A percentile compares a stretch with the other conserved stretches of the same genome.
These are phyloP conservation scores for Drosophila pallidifrons DNA, from an alignment of 1,140 invertebrate species.

Conservation along the genomic window DNA sequence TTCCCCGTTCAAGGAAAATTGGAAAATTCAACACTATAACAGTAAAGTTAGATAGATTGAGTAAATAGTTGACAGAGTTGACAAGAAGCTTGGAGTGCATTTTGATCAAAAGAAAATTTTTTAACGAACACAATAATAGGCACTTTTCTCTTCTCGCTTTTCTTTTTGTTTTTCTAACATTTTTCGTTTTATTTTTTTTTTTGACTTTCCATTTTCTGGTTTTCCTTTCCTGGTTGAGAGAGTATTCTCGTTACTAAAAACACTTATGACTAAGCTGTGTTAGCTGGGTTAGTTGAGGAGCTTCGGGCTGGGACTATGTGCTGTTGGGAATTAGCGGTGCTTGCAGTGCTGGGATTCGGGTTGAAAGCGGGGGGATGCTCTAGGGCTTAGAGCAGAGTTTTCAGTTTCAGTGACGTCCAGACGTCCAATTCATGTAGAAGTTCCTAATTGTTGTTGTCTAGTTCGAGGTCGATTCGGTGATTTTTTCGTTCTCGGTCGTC, in stretches of 20 bases:
- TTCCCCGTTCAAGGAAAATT: constrained; percentile 6
- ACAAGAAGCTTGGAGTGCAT: constrained; percentile 66
- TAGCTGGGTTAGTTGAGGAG: constrained; percentile 41
- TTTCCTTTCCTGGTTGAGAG: constrained; percentile 44
- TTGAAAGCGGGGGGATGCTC: constrained; percentile 20
- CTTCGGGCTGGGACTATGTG: constrained; percentile 28
- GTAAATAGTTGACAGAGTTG: constrained; percentile 16
- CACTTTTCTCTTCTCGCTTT: constrained; percentile 27
- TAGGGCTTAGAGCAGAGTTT: constrained; percentile 27
- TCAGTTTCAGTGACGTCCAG: constrained; percentile 40
- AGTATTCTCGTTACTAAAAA: constrained; percentile 59
- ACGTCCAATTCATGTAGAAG: constrained; percentile 33
- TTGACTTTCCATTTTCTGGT: constrained; percentile 12
- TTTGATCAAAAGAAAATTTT: constrained; percentile 22
- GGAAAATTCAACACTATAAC: constrained; percentile 45
- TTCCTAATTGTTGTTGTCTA: constrained; percentile 50
- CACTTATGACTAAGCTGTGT: constrained; percentile 51
- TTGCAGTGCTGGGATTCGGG: constrained; percentile 40
- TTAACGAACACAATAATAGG: constrained; percentile 66
- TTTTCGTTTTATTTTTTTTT: constrained; percentile 8
- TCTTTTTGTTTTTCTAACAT: constrained; percentile 20
- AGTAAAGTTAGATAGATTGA: constrained; percentile 27
- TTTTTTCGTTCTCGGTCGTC: constrained; percentile 36
- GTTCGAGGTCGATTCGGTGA: constrained; percentile 50
- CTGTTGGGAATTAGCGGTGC: constrained; percentile 27